A percentile compares a stretch with the other conserved stretches of the same genome.
Evolutionary conservation across 2,888 invertebrate species (phyloP).

Genomic region (Willowsia nigromaculata): DNA sequence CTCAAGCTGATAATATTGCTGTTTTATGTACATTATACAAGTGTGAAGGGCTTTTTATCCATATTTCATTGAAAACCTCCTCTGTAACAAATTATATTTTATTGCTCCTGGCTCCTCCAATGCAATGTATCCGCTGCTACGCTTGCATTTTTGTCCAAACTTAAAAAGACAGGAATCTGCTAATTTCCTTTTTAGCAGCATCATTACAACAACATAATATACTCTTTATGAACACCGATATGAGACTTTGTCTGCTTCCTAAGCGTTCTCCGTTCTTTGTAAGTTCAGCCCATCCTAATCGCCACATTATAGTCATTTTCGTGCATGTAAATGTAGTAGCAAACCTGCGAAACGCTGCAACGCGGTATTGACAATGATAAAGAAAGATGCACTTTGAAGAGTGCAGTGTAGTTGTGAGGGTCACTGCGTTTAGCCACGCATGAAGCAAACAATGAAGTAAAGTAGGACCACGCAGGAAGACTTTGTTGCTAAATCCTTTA

Average conservation of each 20-base stretch:
- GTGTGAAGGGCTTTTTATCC: slow-evolving; percentile 26
- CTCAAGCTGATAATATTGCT: neutral
- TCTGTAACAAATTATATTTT: slow-evolving; percentile 26
- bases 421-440: neutral
- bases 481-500: no score
- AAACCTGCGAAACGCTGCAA: no score
- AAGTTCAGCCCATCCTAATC: neutral
- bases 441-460: neutral
- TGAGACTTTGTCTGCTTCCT: no score
- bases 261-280: no score
- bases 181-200: neutral
- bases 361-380: neutral
- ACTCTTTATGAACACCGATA: no score
- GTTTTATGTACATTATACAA: neutral
- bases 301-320: neutral
- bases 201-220: no score
- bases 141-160: neutral
- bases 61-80: slow-evolving; percentile 10
- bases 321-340: neutral
- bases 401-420: neutral
- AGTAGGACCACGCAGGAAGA: no score
- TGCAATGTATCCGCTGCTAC: neutral
- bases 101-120: neutral
- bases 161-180: neutral
- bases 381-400: neutral